Conservation (phyloP, 2,113 vertebrate species). For the Ochotona curzoniae region DNA sequence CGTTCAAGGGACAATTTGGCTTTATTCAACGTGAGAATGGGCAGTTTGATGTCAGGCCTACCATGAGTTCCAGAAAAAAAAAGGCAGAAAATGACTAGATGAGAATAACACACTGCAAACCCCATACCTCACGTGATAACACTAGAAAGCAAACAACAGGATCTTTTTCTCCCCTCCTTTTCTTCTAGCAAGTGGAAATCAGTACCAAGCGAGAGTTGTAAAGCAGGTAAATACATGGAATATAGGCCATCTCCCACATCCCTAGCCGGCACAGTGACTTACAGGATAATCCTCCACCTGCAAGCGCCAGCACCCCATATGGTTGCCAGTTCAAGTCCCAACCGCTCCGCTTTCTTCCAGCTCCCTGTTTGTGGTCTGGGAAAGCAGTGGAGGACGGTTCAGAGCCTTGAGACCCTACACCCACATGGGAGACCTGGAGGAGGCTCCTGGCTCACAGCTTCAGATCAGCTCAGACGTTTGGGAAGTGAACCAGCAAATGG, state of each 20-base stretch:
- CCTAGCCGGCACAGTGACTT: too few species aligned
- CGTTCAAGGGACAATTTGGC: neutral
- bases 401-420: too few species aligned
- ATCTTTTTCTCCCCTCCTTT: neutral
- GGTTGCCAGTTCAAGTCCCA: too few species aligned
- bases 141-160: neutral
- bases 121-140: neutral
- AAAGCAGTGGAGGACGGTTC: too few species aligned
- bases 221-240: neutral
- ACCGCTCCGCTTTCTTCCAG: too few species aligned
- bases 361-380: too few species aligned
- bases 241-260: neutral
- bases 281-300: too few species aligned
- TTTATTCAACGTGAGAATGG: neutral
- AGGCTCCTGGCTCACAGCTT: too few species aligned
- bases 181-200: slow-evolving; percentile 9
- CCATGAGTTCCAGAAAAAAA: neutral
- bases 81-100: neutral
- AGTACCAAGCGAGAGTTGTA: neutral
- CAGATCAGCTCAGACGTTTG: too few species aligned
- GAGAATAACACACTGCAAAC: neutral
- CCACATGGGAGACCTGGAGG: too few species aligned
- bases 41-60: neutral
- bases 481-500: too few species aligned
- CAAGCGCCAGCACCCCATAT: too few species aligned